Percentiles rank a stretch among this genome's conserved stretches.
Conservation (phyloP, 2,888 invertebrate species). For the Lepidochrysops patricia region DNA sequence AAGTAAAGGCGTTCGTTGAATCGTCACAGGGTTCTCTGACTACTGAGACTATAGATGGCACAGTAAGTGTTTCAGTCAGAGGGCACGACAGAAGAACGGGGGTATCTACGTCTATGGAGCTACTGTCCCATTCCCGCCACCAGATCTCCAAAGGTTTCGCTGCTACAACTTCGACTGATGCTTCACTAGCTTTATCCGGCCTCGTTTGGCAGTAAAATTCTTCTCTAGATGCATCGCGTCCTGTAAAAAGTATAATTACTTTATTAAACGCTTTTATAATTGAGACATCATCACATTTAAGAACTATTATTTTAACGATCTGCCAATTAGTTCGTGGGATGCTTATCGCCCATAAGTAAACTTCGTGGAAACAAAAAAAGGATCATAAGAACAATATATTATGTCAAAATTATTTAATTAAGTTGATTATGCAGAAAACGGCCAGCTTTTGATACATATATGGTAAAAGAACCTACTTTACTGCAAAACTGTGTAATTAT, state of each 20-base stretch:
- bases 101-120: constrained; percentile 56
- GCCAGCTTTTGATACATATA: constrained; percentile 2
- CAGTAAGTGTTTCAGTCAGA: constrained; percentile 56
- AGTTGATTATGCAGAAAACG: constrained; percentile 8
- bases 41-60: constrained; percentile 61
- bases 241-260: constrained; percentile 38
- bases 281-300: constrained; percentile 2
- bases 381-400: not conserved
- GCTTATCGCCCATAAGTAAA: not conserved
- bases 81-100: constrained; percentile 79
- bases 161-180: constrained; percentile 69
- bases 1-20: constrained; percentile 51
- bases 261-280: not conserved
- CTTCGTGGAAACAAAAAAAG: not conserved
- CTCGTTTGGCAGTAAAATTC: constrained; percentile 73
- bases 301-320: not conserved
- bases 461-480: constrained; percentile 9
- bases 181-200: constrained; percentile 43
- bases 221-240: constrained; percentile 49
- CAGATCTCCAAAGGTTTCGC: constrained; percentile 77
- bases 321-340: not conserved
- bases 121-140: constrained; percentile 76
- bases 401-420: constrained; percentile 11
- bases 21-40: constrained; percentile 67
- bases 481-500: constrained; percentile 9